Evolutionary conservation across 2,113 vertebrate genomes (phyloP).

Genomic region (Oreochromis aureus): DNA sequence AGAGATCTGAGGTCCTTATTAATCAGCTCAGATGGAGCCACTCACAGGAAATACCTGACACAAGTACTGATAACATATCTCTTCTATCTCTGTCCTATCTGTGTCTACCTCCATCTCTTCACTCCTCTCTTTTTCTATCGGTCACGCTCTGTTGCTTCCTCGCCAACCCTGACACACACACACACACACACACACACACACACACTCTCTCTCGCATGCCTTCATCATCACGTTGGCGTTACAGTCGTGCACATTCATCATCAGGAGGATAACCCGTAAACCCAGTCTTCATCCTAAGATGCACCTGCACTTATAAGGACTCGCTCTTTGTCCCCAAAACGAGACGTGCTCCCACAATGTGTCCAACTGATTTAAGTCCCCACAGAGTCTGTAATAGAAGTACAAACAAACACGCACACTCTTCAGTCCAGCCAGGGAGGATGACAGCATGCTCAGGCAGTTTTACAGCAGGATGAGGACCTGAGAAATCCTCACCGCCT

Average conservation of each 20-base stretch:
- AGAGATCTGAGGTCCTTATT: neutral
- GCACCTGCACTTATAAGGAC: neutral
- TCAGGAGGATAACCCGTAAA: neutral
- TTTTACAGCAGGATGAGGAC: neutral
- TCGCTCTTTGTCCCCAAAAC: neutral
- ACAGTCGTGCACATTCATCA: neutral
- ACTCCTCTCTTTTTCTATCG: neutral
- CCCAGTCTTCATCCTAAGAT: neutral
- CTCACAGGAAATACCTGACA: neutral
- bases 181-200: neutral
- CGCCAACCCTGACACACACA: neutral
- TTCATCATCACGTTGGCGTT: neutral
- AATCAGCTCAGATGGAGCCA: neutral
- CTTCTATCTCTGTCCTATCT: neutral
- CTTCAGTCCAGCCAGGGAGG: neutral
- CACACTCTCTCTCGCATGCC: neutral
- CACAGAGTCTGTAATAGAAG: neutral
- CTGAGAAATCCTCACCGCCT: neutral
- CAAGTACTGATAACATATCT: neutral
- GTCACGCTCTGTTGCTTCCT: neutral
- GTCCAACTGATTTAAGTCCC: neutral
- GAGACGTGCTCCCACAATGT: neutral
- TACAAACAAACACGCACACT: neutral
- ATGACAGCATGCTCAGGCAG: neutral
- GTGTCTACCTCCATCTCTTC: neutral